Base-by-base conservation (phyloP, 1,140 invertebrate genomes). In the Cyclargus thomasi region DNA sequence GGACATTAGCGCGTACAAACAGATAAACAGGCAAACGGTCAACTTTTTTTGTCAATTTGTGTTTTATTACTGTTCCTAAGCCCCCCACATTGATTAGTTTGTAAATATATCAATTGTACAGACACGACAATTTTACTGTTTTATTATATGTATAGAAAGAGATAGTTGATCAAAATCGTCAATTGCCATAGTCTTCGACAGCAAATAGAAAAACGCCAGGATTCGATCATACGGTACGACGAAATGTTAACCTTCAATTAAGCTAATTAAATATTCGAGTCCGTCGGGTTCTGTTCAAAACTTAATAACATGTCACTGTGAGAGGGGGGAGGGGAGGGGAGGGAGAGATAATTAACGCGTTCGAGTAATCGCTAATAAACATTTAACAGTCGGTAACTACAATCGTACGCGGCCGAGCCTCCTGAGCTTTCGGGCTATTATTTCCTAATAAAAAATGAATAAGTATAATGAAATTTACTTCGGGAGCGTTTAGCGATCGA, bases 381-480 rank as follows among this genome's bases (percentile, higher is more conserved):
- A 47, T 47, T 16, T 47, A 47, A 8, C 39, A 3, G 39, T 47
- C 39, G 39, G 39, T 47, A 11, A 47, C 39, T 47, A 47, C 39
- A 47, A 16, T 47, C 39, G 14, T 0, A 8, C 39, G 39, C 39
- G 39, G 11, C 39, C n/a, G 17, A 20, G 16, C 53, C 20, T 59
- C 18, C 53, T 55, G 7, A 6, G 20, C 17, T 20, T 21, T 10
- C n/a, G 20, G 21, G 18, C 14, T 59, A 59, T 21, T 21, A 59
- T 59, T 20, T 59, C 6, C 18, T 59, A 59, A 59, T 20, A 59
- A 59, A 21, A 59, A 59, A 59, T 59, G 17, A 22, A 62, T 57
- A 67, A 67, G 71, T 74, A 79, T 77, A 74, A 75, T 78, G 75
- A 82, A 76, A 71, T 80, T 78, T 70, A 70, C 74, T 76, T 79